phyloP scores from a whole-genome alignment of 2,797 vertebrate genomes.

The Syngnathus rostellatus region DNA sequence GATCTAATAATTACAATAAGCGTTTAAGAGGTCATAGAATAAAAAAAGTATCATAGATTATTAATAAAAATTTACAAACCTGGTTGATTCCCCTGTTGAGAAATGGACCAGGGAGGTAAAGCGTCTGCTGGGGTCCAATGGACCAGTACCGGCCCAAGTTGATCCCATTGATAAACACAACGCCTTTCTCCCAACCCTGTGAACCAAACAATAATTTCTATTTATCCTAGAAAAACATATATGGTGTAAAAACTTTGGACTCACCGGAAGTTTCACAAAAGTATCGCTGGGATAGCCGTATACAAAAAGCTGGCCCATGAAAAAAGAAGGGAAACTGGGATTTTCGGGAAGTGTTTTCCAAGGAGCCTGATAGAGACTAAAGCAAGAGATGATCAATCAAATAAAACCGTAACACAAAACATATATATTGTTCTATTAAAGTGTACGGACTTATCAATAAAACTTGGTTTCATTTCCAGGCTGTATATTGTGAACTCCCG shows the following conservation, averaged over 20 bases:
- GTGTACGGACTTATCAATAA: slow-evolving; percentile 80
- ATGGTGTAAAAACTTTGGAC: slow-evolving; percentile 24
- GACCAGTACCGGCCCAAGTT: slow-evolving; percentile 94
- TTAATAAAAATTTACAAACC: slow-evolving; percentile 49
- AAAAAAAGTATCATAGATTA: neutral
- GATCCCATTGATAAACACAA: slow-evolving; percentile 82
- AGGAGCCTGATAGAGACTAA: slow-evolving; percentile 65
- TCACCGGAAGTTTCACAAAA: slow-evolving; percentile 82
- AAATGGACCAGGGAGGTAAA: slow-evolving; percentile 86
- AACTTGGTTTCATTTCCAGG: slow-evolving; percentile 85
- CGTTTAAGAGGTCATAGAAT: neutral
- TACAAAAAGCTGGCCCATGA: slow-evolving; percentile 75
- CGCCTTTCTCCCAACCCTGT: slow-evolving; percentile 91
- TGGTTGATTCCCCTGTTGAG: slow-evolving; percentile 81
- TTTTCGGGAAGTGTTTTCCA: slow-evolving; percentile 72
- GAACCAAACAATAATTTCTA: neutral
- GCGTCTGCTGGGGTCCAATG: slow-evolving; percentile 85
- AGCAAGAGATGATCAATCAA: slow-evolving; percentile 19
- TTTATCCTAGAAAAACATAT: neutral
- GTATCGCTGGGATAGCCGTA: slow-evolving; percentile 80
- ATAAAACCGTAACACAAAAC: slow-evolving; percentile 11
- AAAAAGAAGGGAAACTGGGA: slow-evolving; percentile 79
- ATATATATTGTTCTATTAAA: slow-evolving; percentile 14
- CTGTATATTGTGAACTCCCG: slow-evolving; percentile 87
- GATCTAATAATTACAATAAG: slow-evolving; percentile 58